Percentiles rank a stretch among this genome's conserved stretches.
Conservation (phyloP, 2,888 invertebrate genomes). For the Gryllus longicercus region DNA sequence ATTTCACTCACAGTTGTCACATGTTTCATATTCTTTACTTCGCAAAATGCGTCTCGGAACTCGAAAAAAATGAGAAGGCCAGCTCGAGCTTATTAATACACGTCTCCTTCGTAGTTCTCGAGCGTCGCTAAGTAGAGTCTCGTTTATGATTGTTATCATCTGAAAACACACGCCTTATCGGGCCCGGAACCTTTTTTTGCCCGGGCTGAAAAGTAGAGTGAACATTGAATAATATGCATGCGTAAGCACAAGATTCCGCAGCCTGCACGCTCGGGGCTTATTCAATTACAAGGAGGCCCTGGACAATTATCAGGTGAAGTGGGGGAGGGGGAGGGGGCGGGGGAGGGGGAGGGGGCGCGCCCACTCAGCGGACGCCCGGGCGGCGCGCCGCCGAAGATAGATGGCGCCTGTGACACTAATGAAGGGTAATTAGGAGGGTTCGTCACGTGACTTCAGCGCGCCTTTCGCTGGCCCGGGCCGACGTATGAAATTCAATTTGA, state of each 20-base stretch:
- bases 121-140: slow-evolving; percentile 17
- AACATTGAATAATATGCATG: slow-evolving; percentile 10
- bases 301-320: not conserved
- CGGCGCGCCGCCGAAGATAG: not conserved
- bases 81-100: not conserved
- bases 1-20: no score
- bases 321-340: not conserved
- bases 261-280: not conserved
- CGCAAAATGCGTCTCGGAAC: no score
- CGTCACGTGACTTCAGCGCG: slow-evolving; percentile 9
- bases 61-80: no score
- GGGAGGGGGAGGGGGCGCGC: not conserved
- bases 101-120: not conserved
- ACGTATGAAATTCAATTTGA: slow-evolving; percentile 10
- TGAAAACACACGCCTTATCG: not conserved
- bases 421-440: slow-evolving; percentile 17
- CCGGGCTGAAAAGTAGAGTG: not conserved
- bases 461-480: not conserved
- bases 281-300: slow-evolving; percentile 3
- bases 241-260: slow-evolving; percentile 6
- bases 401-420: slow-evolving; percentile 9
- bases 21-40: no score
- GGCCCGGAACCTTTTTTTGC: not conserved
- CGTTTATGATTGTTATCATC: slow-evolving; percentile 10
- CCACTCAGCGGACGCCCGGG: not conserved